Base-by-base conservation (phyloP, 2,888 invertebrate species). In the Volucella zonaria region DNA sequence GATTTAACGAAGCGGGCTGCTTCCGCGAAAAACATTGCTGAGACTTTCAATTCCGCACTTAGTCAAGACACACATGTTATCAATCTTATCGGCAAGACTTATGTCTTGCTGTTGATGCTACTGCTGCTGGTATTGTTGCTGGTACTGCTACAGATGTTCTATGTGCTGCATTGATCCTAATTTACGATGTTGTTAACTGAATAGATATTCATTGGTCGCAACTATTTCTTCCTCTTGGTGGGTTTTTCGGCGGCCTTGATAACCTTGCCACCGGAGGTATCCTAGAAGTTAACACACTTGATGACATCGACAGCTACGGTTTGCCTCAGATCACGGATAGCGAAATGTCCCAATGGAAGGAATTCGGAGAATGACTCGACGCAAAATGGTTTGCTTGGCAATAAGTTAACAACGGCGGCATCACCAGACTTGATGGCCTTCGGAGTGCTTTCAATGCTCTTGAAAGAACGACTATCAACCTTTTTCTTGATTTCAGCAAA, bases 161-260 rank as follows among this genome's bases (percentile, higher is more conserved):
- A 87, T 73, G 62, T 87, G 80, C 79, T 85, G 88, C 81, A 81
- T 81, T 80, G 80, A 75, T 86, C 67, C 82, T 85, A 87, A 77
- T 87, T 79, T 75, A 78, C 49, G 66, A 68, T 82, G 68, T 70
- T 23, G 3, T 23, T 23, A 23, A 23, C 3, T 23, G 23, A 23
- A 23, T 2, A 64, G 52, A 51, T 73, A 31, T 74, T 87, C 89
- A 87, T 87, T 90, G 86, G 81, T 88, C 86, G 87, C 90, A 90
- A 96, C 97, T 97, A 97, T 96, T 97, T 98, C 95, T 97, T 98
- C 93, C 93, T 93, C 95, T 98, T 98, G 93, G 94, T 93, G 91
- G 98, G 98, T 94, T 99, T 99, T 94, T 98, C 97, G 89, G 99
- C 99, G 92, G 99, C 98, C 95, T 99, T 99, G 94, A 99, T 99